Evolutionary conservation across 1,140 invertebrate genomes (phyloP).

Genomic region (Propsilocerus akamusi): DNA sequence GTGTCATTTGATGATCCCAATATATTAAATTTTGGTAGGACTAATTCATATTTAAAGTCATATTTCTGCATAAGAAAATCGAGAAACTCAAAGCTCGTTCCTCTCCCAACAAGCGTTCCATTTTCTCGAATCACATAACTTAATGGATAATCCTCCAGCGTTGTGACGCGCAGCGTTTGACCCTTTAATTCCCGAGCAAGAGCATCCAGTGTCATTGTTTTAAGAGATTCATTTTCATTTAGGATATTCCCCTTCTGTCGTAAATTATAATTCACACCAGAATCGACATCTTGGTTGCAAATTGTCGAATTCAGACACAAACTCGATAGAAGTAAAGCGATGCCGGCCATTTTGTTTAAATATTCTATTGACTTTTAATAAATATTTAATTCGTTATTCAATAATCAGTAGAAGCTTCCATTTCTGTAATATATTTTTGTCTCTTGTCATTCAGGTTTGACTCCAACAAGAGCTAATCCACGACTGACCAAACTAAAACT

Average conservation of each 20-base stretch:
- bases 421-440: too few species aligned
- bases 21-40: constrained; percentile 34
- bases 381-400: too few species aligned
- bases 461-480: too few species aligned
- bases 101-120: constrained; percentile 34
- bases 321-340: not conserved
- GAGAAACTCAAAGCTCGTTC: constrained; percentile 52
- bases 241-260: too few species aligned
- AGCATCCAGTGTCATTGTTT: not conserved
- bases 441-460: too few species aligned
- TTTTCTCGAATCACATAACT: constrained; percentile 31
- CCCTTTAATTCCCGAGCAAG: not conserved
- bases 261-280: not conserved
- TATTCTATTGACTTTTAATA: not conserved
- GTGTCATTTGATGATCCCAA: constrained; percentile 24
- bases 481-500: too few species aligned
- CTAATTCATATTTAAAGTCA: constrained; percentile 50
- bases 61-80: constrained; percentile 43
- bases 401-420: too few species aligned
- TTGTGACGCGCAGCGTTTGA: constrained; percentile 13
- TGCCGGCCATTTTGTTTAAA: not conserved
- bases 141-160: constrained; percentile 35
- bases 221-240: too few species aligned
- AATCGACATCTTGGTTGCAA: not conserved
- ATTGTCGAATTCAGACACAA: not conserved